Evolutionary conservation across 2,888 invertebrate genomes (phyloP).

Genomic region (Furcula furcula): DNA sequence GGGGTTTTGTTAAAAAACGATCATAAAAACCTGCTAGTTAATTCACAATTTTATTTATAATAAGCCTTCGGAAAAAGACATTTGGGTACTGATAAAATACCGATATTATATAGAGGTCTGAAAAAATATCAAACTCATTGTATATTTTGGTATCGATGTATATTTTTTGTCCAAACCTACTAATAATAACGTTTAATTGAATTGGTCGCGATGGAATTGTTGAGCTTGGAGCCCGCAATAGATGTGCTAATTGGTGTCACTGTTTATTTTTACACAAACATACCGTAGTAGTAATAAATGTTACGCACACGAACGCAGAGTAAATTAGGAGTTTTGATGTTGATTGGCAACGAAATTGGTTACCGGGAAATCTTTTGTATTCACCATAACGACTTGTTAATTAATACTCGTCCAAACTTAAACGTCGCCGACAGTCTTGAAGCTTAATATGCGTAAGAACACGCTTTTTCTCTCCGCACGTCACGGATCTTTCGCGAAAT

Average conservation of each 20-base stretch:
- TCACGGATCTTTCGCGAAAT: slow-evolving; percentile 47
- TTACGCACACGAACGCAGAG: slow-evolving; percentile 12
- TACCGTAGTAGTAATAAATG: slow-evolving; percentile 21
- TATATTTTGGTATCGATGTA: no score
- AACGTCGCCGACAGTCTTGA: no score
- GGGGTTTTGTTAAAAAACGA: no score
- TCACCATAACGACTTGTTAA: slow-evolving; percentile 5
- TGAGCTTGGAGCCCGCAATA: slow-evolving; percentile 32
- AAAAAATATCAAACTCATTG: no score
- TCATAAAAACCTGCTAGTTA: no score
- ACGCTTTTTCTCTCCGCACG: slow-evolving; percentile 36
- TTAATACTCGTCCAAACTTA: no score
- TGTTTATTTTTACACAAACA: slow-evolving; percentile 53
- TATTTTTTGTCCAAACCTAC: no score
- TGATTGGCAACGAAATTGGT: slow-evolving; percentile 31
- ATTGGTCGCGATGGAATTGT: slow-evolving; percentile 35
- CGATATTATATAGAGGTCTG: no score
- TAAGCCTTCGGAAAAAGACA: no score
- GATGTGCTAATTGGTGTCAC: slow-evolving; percentile 57
- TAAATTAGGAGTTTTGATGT: slow-evolving; percentile 47
- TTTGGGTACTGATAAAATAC: no score
- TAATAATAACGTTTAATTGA: slow-evolving; percentile 12
- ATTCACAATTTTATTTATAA: no score
- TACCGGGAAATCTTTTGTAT: slow-evolving; percentile 8
- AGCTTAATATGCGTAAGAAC: slow-evolving; percentile 37